Evolutionary conservation across 1,140 invertebrate genomes (phyloP), one percentile per base, ranked within the genome.

Genomic region (Hylyphantes graminicola): DNA sequence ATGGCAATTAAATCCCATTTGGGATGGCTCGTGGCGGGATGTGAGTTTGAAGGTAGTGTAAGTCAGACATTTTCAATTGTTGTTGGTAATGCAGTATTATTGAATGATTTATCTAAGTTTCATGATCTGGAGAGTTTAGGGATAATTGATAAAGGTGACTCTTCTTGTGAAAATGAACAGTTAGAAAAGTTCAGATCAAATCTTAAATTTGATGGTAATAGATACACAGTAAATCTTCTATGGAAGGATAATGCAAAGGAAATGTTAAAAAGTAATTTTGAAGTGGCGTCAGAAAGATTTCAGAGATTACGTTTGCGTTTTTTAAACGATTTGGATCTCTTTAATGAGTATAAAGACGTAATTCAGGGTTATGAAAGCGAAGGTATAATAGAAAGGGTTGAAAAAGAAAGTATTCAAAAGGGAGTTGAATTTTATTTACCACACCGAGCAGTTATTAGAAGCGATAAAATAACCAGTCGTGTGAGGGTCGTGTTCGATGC

Each of bases 81-180:
- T 12, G 12, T n/a, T 17, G 17, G 57, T 6, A 61, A 61, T 61
- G 57, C 57, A 61, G 57, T 61, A 6, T 12, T 61, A 17, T 61
- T 61, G 17, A 61, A 61, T 61, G 57, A 61, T 61, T 61, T 61
- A 61, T 61, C 57, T 61, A 61, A 61, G 17, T 61, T 61, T 61
- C 57, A 61, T 61, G 57, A 61, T 6, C 17, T 61, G 17, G 57
- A 61, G 57, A 61, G 12, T 61, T 61, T 61, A 61, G 57, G 57
- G 12, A 61, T 61, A 61, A 61, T 17, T 61, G 57, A 61, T n/a
- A 15, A 61, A 61, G 35, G 35, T n/a, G n/a, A n/a, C n/a, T n/a
- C n/a, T n/a, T n/a, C n/a, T n/a, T n/a, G n/a, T n/a, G n/a, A n/a
- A n/a, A n/a, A n/a, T n/a, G n/a, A n/a, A n/a, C n/a, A n/a, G n/a